phyloP scores from a whole-genome alignment of 2,113 vertebrate genomes.

The Tautogolabrus adspersus region DNA sequence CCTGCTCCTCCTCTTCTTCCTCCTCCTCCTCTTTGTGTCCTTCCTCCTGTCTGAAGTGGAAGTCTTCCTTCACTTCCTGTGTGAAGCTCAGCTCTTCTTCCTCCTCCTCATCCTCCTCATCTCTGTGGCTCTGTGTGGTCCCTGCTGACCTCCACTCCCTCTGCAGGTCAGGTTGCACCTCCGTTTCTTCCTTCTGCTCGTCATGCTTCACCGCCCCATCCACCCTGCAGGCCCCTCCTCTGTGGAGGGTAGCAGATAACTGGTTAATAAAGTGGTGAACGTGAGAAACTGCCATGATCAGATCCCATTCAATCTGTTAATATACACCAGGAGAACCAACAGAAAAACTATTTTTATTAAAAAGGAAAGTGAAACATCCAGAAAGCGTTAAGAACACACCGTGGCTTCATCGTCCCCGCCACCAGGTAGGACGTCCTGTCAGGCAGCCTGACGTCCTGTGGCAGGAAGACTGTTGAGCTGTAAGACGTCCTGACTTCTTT shows the following conservation, averaged over 20 bases:
- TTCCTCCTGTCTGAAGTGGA: constrained; percentile 24
- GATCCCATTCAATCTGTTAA: too few relatives aligned
- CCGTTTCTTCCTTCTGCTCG: constrained; percentile 7
- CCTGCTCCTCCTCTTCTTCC: constrained; percentile 20
- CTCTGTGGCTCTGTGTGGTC: background rate
- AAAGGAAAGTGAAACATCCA: too few relatives aligned
- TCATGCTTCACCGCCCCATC: constrained; percentile 32
- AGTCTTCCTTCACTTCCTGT: constrained; percentile 19
- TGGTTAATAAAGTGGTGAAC: background rate
- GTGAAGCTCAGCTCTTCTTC: constrained; percentile 50
- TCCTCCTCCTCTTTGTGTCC: background rate
- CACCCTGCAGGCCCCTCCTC: constrained; percentile 46
- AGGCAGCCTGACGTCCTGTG: constrained; percentile 64
- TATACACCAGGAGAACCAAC: background rate
- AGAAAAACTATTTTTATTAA: too few relatives aligned
- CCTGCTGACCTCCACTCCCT: constrained; percentile 26
- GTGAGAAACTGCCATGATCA: background rate
- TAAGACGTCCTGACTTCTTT: constrained; percentile 60
- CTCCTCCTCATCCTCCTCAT: constrained; percentile 42
- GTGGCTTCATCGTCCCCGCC: constrained; percentile 53
- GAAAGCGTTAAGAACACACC: constrained; percentile 21
- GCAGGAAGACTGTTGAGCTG: constrained; percentile 66
- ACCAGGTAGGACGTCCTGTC: constrained; percentile 64
- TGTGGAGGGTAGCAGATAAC: constrained; percentile 15
- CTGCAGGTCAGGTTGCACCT: constrained; percentile 16